Evolutionary conservation across 2,113 vertebrate species (phyloP).

Genomic region (Noctilio leporinus): DNA sequence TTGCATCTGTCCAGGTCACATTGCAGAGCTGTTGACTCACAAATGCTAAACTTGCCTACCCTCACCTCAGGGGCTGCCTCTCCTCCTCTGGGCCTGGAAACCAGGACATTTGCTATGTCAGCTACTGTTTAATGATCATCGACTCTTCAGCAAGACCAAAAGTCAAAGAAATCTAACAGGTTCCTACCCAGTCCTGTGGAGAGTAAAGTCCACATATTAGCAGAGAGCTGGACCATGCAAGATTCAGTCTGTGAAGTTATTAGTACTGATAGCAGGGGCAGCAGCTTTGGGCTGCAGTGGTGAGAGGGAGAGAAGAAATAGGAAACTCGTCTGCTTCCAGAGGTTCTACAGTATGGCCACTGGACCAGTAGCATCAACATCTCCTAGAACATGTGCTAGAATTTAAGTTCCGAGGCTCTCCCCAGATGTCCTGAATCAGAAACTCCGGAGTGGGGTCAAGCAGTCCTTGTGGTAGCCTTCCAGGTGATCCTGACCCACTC

Average conservation of each 20-base stretch:
- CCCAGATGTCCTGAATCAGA: neutral
- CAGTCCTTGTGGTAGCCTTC: neutral
- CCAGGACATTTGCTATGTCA: neutral
- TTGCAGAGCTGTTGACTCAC: neutral
- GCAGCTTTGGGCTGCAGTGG: neutral
- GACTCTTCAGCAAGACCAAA: neutral
- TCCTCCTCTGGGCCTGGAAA: neutral
- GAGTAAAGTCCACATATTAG: neutral
- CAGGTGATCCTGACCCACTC: neutral
- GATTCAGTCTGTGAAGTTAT: neutral
- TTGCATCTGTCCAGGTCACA: neutral
- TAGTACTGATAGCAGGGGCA: neutral
- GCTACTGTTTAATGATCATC: neutral
- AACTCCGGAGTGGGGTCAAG: neutral
- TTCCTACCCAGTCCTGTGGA: neutral
- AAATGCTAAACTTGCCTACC: neutral
- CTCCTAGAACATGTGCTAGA: neutral
- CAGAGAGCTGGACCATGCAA: neutral
- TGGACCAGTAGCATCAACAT: neutral
- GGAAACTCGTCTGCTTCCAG: neutral
- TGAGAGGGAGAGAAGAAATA: neutral
- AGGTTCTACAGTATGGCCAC: neutral
- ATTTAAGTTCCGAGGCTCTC: neutral
- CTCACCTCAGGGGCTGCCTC: neutral
- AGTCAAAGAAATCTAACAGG: neutral